Evolutionary conservation across 2,888 invertebrate species (phyloP), one percentile per base, ranked within the genome.

Genomic region (Synanthedon andrenaeformis): DNA sequence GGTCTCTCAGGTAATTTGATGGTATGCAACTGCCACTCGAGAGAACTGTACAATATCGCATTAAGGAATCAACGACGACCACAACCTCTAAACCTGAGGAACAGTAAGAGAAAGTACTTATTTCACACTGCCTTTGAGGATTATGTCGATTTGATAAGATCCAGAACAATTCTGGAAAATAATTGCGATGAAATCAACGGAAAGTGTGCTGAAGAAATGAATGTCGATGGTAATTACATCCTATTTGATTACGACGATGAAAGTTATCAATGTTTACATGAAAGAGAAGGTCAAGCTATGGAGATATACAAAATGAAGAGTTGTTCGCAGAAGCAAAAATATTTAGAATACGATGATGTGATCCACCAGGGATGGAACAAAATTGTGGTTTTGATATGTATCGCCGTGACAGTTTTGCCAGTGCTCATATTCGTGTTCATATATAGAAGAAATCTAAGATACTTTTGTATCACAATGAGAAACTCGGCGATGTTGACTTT

Each of bases 1-100:
- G 86, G 84, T 1, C 52, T 92, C 0, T 83, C 89, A 0, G 79
- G 79, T 0, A 93, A 92, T 63, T 85, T 86, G 6, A 85, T 92
- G 17, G 74, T 90, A 0, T 92, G 92, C 62, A 89, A 89, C 53
- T 91, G 92, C 56, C 70, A 83, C 3, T 67, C 88, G 0, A 80
- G 87, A 54, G 85, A 89, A n/a, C 71, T 91, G 8, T 79, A 88
- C 42, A 86, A 89, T 42, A 61, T 76, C 13, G 78, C 78, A 0
- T 57, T 64, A 0, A 58, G 72, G 70, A 54, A 57, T 55, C 8
- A 54, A 23, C 0, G 1, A 50, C 1, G 35, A 59, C 0, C 49
- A 59, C 3, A 41, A 5, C 45, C 45, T 12, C 6, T 13, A 12
- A 45, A 45, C 14, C 6, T 6, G 14, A 23, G 0, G 12, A 42